Base-by-base conservation (phyloP, 1,140 invertebrate species). In the Diorhabda carinulata region DNA sequence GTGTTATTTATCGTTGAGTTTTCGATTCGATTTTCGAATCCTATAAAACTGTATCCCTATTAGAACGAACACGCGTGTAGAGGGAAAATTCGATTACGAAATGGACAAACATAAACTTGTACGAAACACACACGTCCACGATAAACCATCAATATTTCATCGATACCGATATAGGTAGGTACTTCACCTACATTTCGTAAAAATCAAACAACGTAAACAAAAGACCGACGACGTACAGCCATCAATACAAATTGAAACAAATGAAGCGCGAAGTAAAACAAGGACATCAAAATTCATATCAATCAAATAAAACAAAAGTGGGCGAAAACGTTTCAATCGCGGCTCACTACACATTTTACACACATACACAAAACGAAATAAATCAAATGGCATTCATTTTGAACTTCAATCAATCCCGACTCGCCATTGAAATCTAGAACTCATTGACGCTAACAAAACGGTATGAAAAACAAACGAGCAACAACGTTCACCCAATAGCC, bases 401-500 rank as follows among this genome's bases (percentile, higher is more conserved):
- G 42, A 59, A 57, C 65, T 67, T 67, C 65, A 67, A 67, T 67
- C 65, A 67, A 67, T 67, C 65, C 57, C 44, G 57, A 52, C 57
- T 56, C 52, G 42, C 65, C 65, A 67, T 67, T 67, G 57, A 67
- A 67, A 67, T 67, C 65, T 67, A 67, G 65, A 67, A 59, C 65
- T 67, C 65, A 67, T 67, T 60, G 65, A 59, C 44, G 65, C 58
- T 59, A 60, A 67, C 65, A 67, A 60, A 67, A 67, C 65, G 60
- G 65, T 60, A 67, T 25, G 25, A 25, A 67, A 67, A 67, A 67
- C 65, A 67, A 67, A 67, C 65, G 65, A 67, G 65, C 65, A 47
- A 61, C 59, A 43, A 67, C 64, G 65, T 57, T 47, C 69, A 42
- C 43, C 69, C 69, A 70, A 70, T 70, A 70, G 64, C 64, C 69